Evolutionary conservation across 2,113 vertebrate genomes (phyloP), one percentile per base, ranked within the genome.

Genomic region (Lontra canadensis): DNA sequence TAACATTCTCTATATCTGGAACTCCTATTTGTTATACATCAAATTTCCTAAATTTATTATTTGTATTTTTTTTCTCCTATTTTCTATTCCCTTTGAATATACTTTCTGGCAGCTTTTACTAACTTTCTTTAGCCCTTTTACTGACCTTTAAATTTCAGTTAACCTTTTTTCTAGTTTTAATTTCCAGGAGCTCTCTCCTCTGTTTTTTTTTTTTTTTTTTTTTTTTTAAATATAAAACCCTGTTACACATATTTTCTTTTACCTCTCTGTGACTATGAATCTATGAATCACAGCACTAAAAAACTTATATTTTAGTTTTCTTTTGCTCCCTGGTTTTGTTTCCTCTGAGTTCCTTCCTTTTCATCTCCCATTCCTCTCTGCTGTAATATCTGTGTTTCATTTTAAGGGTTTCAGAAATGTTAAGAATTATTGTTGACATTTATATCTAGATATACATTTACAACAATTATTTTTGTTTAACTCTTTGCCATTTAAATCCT

Each of bases 251-350:
- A 57, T 49, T 76, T 88, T 59, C 67, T 90, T 65, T 89, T 71
- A 44, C 69, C 31, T 89, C 31, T 89, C 65, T 69, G 4, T 83
- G 49, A 39, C 95, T 90, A 88, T 74, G 59, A 87, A 95, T 93
- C 95, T 90, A 88, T 74, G 59, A 87, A 95, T 93, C 47, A 95
- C 63, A 84, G 42, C 20, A 63, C 4, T 67, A 94, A 57, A 89
- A 59, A 79, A 15, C 5, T 52, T 49, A 71, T 11, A 29, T 49
- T 63, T 83, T 47, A 29, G 13, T 90, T 93, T 90, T 42, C 65
- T 83, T 84, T 73, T 49, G 52, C 39, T 86, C 47, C 36, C 69
- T 84, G 36, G 31, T 49, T 73, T 81, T 79, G 92, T 57, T 88
- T n/a, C 4, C 6, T 85, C 31, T 36, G 3, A 69, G 13, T 86